A percentile compares a stretch with the other conserved stretches of the same genome.
Conservation (phyloP, 2,797 vertebrate genomes). For the Falco columbarius region DNA sequence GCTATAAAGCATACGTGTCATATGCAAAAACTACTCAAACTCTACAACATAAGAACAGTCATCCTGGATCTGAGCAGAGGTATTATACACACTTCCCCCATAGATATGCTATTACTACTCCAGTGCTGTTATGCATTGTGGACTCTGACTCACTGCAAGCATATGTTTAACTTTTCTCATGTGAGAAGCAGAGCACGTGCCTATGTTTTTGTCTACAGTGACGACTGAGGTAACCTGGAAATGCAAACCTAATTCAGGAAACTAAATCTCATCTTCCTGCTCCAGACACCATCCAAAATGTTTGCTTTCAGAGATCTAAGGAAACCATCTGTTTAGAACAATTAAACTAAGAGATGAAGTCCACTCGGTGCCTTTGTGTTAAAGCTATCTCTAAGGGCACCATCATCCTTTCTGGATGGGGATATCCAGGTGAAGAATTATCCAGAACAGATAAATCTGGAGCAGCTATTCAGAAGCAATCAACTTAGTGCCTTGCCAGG, state of each 20-base stretch:
- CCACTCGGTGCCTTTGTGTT: not conserved
- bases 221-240: slow-evolving; percentile 14
- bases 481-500: not conserved
- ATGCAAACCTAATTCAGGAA: slow-evolving; percentile 33
- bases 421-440: not conserved
- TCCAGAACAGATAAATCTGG: not conserved
- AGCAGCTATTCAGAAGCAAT: not conserved
- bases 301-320: not conserved
- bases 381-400: not conserved
- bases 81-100: slow-evolving; percentile 45
- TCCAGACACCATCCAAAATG: not conserved
- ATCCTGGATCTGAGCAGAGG: slow-evolving; percentile 52
- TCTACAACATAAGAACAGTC: slow-evolving; percentile 37
- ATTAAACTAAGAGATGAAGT: not conserved
- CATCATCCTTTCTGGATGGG: not conserved
- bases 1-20: not conserved
- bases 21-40: slow-evolving; percentile 25
- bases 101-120: slow-evolving; percentile 36
- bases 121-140: not conserved
- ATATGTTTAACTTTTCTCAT: slow-evolving; percentile 36
- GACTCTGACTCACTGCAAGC: slow-evolving; percentile 46
- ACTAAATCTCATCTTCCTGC: not conserved
- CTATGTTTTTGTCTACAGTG: slow-evolving; percentile 7
- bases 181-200: slow-evolving; percentile 27
- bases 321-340: not conserved